Conservation (phyloP, 2,888 invertebrate species). For the Corythucha ciliata region DNA sequence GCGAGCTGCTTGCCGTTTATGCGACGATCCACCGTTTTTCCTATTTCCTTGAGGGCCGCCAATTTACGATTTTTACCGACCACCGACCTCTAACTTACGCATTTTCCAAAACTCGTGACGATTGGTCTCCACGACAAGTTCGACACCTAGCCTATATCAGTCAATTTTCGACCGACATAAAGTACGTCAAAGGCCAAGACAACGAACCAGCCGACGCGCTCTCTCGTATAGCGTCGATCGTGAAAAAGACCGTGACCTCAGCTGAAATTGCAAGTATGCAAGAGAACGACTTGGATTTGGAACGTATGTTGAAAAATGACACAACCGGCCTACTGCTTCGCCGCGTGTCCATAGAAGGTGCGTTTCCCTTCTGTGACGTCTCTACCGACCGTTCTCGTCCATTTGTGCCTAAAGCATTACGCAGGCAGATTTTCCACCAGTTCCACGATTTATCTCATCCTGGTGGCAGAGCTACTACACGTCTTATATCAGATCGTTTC, state of each 20-base stretch:
- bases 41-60: constrained; percentile 28
- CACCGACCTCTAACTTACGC: constrained; percentile 20
- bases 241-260: no score
- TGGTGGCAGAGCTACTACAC: constrained; percentile 32
- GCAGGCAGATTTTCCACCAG: constrained; percentile 14
- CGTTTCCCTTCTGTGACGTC: no score
- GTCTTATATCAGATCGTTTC: constrained; percentile 38
- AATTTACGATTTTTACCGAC: constrained; percentile 23
- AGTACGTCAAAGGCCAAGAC: constrained; percentile 4
- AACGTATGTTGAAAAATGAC: no score
- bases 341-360: no score
- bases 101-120: constrained; percentile 8
- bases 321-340: no score
- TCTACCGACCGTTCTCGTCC: background rate
- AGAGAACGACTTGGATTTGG: no score
- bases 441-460: constrained; percentile 36
- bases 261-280: no score
- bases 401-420: background rate
- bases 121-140: constrained; percentile 19
- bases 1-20: constrained; percentile 28
- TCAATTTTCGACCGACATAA: constrained; percentile 19
- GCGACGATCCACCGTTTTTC: constrained; percentile 21
- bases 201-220: constrained; percentile 14
- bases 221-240: constrained; percentile 8
- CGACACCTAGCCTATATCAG: constrained; percentile 21